A percentile compares a stretch with the other conserved stretches of the same genome.
These are phyloP conservation scores for Napeogenes inachia DNA, from an alignment of 2,888 invertebrate genomes.

Conservation along the genomic window DNA sequence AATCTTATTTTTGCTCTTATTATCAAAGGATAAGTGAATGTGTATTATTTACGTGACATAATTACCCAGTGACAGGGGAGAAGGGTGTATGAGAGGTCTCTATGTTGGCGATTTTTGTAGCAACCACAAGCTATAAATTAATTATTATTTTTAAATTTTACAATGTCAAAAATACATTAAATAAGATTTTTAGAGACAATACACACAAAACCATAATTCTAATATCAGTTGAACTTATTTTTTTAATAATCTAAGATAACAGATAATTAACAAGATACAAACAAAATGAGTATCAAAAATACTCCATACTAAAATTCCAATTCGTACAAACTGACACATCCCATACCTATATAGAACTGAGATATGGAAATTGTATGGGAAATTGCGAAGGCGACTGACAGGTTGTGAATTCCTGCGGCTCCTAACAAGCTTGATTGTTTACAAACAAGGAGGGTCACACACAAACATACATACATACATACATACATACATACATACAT, in stretches of 20 bases:
- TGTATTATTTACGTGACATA: constrained; percentile 35
- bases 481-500: no score
- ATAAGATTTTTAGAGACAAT: no score
- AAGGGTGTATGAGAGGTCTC: constrained; percentile 40
- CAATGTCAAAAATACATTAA: no score
- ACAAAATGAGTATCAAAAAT: constrained; percentile 11
- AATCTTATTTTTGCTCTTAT: no score
- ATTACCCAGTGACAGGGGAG: constrained; percentile 33
- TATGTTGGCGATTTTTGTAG: constrained; percentile 45
- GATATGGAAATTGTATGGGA: constrained; percentile 30
- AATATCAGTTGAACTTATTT: no score
- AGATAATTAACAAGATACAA: no score
- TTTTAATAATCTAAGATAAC: no score
- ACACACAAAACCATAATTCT: no score
- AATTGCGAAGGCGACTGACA: constrained; percentile 24
- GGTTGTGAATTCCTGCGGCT: constrained; percentile 29
- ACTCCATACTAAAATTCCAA: constrained; percentile 9
- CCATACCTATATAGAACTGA: constrained; percentile 8
- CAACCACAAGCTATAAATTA: constrained; percentile 23
- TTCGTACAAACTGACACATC: constrained; percentile 3
- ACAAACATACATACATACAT: no score
- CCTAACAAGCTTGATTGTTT: constrained; percentile 52
- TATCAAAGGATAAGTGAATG: no score
- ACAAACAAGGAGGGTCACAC: constrained; percentile 30
- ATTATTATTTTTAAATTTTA: no score